A percentile compares a stretch with the other conserved stretches of the same genome.
These are phyloP conservation scores for Pomatostomus ruficeps DNA, from an alignment of 2,113 vertebrate species.

Conservation along the genomic window DNA sequence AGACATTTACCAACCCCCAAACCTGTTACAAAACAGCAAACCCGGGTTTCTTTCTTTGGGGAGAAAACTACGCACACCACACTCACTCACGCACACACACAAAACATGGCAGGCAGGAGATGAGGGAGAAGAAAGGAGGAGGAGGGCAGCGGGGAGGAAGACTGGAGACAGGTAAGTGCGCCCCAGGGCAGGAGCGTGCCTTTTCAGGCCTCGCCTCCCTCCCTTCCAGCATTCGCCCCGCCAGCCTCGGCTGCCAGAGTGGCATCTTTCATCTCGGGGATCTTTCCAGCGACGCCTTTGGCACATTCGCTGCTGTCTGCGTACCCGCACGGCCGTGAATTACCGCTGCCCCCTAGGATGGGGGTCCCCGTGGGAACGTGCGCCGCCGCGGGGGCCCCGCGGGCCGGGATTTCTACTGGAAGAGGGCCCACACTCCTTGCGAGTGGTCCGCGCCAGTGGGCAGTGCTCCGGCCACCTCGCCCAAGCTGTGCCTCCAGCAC, in stretches of 20 bases:
- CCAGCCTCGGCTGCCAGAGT: constrained; percentile 23
- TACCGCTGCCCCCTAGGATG: background rate
- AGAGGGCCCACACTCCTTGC: background rate
- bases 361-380: background rate
- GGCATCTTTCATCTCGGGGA: constrained; percentile 26
- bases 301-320: background rate
- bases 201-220: constrained; percentile 52
- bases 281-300: background rate
- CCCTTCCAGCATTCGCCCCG: constrained; percentile 12
- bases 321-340: background rate
- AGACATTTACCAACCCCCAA: constrained; percentile 17
- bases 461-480: background rate
- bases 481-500: background rate
- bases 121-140: background rate
- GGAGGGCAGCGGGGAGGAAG: background rate
- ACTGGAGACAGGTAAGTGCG: constrained; percentile 44
- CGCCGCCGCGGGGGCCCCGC: background rate
- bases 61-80: background rate
- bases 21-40: constrained; percentile 26
- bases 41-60: background rate
- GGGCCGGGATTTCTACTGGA: background rate
- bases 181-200: constrained; percentile 35
- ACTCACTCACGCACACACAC: background rate
- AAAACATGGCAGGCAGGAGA: background rate
- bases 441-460: background rate